Conservation (phyloP, 2,888 invertebrate species). For the Eulithis testata region DNA sequence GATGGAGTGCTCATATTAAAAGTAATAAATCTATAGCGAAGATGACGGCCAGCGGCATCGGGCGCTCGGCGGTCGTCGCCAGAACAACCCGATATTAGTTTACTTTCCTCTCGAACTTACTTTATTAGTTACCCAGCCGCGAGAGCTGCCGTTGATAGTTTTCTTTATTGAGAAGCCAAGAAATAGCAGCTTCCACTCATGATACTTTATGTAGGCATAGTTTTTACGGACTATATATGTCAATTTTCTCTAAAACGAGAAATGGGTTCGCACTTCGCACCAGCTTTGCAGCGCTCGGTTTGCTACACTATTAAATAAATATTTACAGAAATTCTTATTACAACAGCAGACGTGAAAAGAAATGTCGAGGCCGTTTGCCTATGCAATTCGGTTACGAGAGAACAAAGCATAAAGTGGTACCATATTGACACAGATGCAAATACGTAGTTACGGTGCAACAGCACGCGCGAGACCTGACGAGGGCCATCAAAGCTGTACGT, state of each 20-base stretch:
- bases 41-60: conserved; percentile 55
- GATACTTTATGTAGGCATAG: conserved; percentile 16
- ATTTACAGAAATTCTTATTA: conserved; percentile 13
- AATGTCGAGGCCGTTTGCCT: neutral
- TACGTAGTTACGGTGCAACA: conserved; percentile 57
- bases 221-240: conserved; percentile 5
- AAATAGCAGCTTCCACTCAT: conserved; percentile 47
- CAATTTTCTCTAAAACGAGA: neutral
- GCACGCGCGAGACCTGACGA: conserved; percentile 53
- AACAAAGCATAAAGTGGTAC: conserved; percentile 54
- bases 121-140: conserved; percentile 80
- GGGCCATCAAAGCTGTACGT: conserved; percentile 33
- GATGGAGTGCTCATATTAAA: conserved; percentile 71
- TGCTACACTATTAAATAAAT: conserved; percentile 20
- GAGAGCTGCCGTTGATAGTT: conserved; percentile 75
- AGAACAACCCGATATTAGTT: conserved; percentile 83
- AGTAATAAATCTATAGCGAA: conserved; percentile 77
- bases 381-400: conserved; percentile 39
- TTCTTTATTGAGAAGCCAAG: conserved; percentile 76
- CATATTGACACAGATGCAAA: conserved; percentile 67
- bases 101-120: conserved; percentile 84
- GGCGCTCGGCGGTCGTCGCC: conserved; percentile 56
- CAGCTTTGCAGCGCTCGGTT: conserved; percentile 5
- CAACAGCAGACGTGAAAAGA: neutral
- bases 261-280: too few species aligned